Conservation (phyloP, 2,113 vertebrate species). For the Stomatorhinus ivindoensis region DNA sequence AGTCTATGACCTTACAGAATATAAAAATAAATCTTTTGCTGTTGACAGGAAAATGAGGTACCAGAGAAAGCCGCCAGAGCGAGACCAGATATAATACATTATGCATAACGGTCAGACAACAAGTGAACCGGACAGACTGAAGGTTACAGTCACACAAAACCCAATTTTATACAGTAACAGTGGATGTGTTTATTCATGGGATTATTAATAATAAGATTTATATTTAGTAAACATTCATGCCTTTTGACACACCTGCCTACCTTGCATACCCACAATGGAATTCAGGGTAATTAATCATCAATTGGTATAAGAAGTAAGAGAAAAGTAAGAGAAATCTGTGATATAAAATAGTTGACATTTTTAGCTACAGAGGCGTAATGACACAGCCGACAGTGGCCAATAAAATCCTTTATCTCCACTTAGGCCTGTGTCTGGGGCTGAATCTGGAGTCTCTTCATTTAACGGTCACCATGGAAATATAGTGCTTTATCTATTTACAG, state of each 20-base stretch:
- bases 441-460: neutral
- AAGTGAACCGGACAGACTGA: neutral
- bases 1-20: neutral
- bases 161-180: neutral
- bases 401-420: neutral
- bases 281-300: neutral
- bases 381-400: neutral
- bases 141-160: neutral
- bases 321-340: neutral
- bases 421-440: neutral
- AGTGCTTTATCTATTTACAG: neutral
- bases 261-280: neutral
- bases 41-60: neutral
- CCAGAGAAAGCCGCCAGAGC: neutral
- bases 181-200: neutral
- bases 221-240: neutral
- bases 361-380: neutral
- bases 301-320: neutral
- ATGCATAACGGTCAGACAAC: neutral
- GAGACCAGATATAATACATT: slow-evolving; percentile 8
- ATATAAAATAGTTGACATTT: neutral
- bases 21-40: neutral
- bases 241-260: neutral
- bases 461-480: neutral
- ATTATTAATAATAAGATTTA: neutral